Conservation (phyloP, 2,113 vertebrate species). For the Psilopogon haemacephalus region DNA sequence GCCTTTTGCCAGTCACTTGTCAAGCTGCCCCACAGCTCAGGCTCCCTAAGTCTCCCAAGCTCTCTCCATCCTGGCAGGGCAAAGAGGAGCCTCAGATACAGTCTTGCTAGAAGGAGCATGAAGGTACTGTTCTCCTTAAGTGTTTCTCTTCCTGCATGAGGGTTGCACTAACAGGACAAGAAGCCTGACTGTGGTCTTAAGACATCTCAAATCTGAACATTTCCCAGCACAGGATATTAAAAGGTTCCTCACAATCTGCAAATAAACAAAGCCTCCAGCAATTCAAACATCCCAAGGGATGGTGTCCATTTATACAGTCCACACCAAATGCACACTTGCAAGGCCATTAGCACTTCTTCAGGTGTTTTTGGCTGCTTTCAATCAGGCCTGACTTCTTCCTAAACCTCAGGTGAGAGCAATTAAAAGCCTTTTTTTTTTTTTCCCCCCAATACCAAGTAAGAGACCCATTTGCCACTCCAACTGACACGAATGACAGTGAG, state of each 20-base stretch:
- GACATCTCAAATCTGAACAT: background rate
- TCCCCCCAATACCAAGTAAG: background rate
- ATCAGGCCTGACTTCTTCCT: constrained; percentile 10
- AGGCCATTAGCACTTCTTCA: background rate
- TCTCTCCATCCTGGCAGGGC: background rate
- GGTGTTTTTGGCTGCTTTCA: background rate
- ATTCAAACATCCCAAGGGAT: background rate
- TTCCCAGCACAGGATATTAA: background rate
- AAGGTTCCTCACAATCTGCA: background rate
- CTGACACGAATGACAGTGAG: background rate
- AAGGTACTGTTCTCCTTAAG: fast-evolving
- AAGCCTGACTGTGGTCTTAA: background rate
- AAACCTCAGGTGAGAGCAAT: background rate
- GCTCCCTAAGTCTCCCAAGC: background rate
- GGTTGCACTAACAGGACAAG: background rate
- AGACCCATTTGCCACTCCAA: background rate
- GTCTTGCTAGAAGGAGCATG: background rate
- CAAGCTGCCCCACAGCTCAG: background rate
- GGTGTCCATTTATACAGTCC: background rate
- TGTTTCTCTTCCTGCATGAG: background rate
- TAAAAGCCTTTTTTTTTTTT: background rate
- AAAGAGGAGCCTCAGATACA: background rate
- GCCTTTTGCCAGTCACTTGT: background rate
- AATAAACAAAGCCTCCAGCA: background rate
- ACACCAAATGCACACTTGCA: background rate